Base-by-base conservation (phyloP, 2,888 invertebrate genomes). In the Conops quadrifasciatus region DNA sequence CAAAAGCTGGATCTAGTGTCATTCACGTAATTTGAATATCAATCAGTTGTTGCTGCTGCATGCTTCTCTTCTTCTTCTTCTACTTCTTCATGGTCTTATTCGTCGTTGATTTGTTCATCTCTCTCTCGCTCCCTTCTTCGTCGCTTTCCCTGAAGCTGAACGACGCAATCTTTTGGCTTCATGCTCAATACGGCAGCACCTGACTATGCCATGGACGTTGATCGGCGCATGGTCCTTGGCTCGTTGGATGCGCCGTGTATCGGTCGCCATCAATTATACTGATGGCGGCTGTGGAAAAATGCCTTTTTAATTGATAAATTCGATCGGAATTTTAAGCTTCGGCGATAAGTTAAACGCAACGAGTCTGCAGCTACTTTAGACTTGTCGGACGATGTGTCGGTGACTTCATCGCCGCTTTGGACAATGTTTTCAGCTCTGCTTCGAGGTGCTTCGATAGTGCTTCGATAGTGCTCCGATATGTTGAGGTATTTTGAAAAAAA, bases 11-110 rank as follows among this genome's bases (percentile, higher is more conserved):
- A 21, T 26, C 73, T 71, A 69, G 73, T 73, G 75, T 76, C 75
- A 74, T 76, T 75, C 74, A 69, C 71, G 66, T 74, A 72, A 76
- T 76, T 76, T 76, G 73, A 76, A 76, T 76, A 76, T 75, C 75
- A 75, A 76, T 75, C 75, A 75, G 74, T 67, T 63, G 49, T 19
- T 49, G n/a, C 49, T 15, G 2, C 49, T 49, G 49, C 3, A 13
- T 3, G 49, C 15, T n/a, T n/a, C n/a, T n/a, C n/a, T n/a, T n/a
- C n/a, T n/a, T n/a, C n/a, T n/a, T n/a, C n/a, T n/a, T n/a, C n/a
- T n/a, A 19, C 19, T 49, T 3, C 15, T 49, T 13, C n/a, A 3
- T 49, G 49, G 49, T 16, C 11, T 24, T 24, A 24, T 26, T 58
- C 28, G 65, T 70, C 62, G 72, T 72, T 72, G 72, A 67, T 64